phyloP scores from a whole-genome alignment of 2,888 invertebrate species.

The Crossocerus cetratus region DNA sequence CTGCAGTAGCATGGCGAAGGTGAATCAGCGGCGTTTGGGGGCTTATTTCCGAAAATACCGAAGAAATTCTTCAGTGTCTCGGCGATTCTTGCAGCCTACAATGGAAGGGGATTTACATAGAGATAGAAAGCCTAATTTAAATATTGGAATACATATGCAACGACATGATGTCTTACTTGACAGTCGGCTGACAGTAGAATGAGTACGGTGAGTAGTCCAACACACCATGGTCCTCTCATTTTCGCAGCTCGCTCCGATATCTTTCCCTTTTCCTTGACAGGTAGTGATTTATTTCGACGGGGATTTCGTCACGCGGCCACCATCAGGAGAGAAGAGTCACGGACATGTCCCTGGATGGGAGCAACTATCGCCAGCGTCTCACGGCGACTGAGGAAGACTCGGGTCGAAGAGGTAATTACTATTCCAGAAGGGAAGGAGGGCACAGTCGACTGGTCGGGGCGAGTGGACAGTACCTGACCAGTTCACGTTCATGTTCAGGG shows the following conservation, averaged over 20 bases:
- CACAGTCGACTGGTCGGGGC: constrained; percentile 59
- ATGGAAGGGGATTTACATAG: background rate
- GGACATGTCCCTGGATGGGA: constrained; percentile 62
- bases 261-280: constrained; percentile 21
- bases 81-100: constrained; percentile 34
- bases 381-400: constrained; percentile 64
- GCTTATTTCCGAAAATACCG: constrained; percentile 83
- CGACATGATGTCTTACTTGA: background rate
- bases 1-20: constrained; percentile 82
- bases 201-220: constrained; percentile 35
- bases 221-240: constrained; percentile 37
- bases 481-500: constrained; percentile 73
- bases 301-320: constrained; percentile 51
- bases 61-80: constrained; percentile 68
- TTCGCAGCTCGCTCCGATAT: constrained; percentile 10
- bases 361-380: constrained; percentile 64
- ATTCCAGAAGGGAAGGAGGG: constrained; percentile 69
- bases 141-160: too few species aligned
- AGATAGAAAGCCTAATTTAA: too few species aligned
- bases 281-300: constrained; percentile 24
- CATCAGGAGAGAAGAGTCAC: constrained; percentile 56
- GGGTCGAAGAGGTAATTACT: constrained; percentile 66
- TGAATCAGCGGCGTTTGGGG: constrained; percentile 80
- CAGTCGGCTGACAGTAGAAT: background rate
- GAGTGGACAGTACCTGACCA: constrained; percentile 67